A percentile compares a stretch with the other conserved stretches of the same genome.
Evolutionary conservation across 2,888 invertebrate genomes (phyloP).

Genomic region (Drosophila borealis): DNA sequence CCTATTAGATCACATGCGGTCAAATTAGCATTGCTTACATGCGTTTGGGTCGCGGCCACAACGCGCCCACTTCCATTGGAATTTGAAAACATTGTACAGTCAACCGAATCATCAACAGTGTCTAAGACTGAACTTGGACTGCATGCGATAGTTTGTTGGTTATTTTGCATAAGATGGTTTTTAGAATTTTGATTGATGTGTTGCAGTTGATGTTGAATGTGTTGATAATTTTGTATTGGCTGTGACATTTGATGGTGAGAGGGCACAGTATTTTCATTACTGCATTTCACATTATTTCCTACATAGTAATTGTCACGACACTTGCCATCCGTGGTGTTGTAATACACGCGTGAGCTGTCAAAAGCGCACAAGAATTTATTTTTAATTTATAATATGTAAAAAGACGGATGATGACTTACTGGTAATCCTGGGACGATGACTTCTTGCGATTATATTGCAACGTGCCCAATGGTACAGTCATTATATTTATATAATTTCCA

Average conservation of each 20-base stretch:
- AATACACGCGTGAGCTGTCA: constrained; percentile 83
- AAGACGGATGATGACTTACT: constrained; percentile 73
- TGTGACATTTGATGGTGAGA: constrained; percentile 60
- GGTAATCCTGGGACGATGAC: constrained; percentile 84
- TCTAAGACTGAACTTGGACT: constrained; percentile 65
- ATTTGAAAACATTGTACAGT: constrained; percentile 72
- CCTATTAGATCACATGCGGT: constrained; percentile 56
- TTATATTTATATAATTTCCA: constrained; percentile 84
- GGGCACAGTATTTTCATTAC: constrained; percentile 49
- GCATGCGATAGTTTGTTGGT: constrained; percentile 54
- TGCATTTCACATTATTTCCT: constrained; percentile 66
- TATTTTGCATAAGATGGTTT: constrained; percentile 56
- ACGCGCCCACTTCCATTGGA: constrained; percentile 72
- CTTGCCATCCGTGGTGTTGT: constrained; percentile 83
- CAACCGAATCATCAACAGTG: constrained; percentile 75
- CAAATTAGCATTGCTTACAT: constrained; percentile 62
- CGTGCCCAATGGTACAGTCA: constrained; percentile 83
- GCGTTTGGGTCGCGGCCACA: constrained; percentile 82
- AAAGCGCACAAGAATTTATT: background rate
- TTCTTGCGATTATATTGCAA: constrained; percentile 84
- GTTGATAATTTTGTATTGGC: constrained; percentile 60
- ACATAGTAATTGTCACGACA: constrained; percentile 84
- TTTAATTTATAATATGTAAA: background rate
- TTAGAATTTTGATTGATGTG: constrained; percentile 55
- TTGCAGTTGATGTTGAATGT: constrained; percentile 71